phyloP scores from a whole-genome alignment of 2,113 vertebrate species.

The Rhadina sibilatrix region DNA sequence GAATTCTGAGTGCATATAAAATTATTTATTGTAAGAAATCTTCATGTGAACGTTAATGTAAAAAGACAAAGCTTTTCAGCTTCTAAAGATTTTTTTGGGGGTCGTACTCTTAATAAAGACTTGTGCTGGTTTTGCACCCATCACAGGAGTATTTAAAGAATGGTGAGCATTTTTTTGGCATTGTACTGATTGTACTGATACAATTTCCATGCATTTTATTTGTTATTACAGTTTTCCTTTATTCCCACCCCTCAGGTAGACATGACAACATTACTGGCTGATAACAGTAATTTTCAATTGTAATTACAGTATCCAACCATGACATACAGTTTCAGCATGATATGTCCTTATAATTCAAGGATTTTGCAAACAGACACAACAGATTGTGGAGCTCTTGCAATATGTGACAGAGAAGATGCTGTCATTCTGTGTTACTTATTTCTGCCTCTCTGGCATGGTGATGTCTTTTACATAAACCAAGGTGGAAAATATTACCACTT shows the following conservation, averaged over 20 bases:
- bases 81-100: neutral
- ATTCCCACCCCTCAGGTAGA: accelerated
- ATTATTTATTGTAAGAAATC: neutral
- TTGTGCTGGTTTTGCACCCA: neutral
- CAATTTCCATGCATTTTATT: neutral
- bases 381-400: neutral
- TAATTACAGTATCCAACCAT: neutral
- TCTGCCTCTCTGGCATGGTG: neutral
- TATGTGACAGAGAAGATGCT: neutral
- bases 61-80: neutral
- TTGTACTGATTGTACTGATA: neutral
- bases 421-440: neutral
- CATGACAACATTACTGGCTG: neutral
- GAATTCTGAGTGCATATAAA: neutral
- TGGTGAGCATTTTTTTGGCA: neutral
- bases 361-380: neutral
- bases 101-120: neutral
- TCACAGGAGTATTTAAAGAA: neutral
- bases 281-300: neutral
- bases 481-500: neutral
- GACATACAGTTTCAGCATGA: neutral
- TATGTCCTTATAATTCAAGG: neutral
- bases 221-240: neutral
- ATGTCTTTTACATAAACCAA: neutral
- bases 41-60: neutral